Conservation (phyloP, 2,113 vertebrate species). For the Takifugu bimaculatus region DNA sequence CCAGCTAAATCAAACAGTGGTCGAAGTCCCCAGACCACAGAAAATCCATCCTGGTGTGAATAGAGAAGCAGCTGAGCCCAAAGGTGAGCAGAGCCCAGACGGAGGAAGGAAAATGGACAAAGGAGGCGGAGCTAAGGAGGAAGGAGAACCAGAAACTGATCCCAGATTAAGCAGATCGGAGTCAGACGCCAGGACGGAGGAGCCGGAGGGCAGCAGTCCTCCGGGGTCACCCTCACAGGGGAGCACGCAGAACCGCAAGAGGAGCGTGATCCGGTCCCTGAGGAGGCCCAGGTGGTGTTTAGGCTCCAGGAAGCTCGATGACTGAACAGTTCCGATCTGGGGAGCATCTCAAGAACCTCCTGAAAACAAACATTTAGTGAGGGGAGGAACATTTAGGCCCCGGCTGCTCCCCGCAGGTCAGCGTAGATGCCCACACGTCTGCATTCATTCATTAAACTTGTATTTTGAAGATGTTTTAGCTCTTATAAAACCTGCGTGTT, state of each 20-base stretch:
- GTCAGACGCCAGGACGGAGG: not conserved
- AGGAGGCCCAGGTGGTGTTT: constrained; percentile 65
- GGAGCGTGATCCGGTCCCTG: constrained; percentile 52
- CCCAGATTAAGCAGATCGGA: constrained; percentile 11
- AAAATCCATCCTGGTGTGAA: not conserved
- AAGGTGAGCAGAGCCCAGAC: constrained; percentile 7
- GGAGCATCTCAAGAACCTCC: too few relatives aligned
- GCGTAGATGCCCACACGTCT: too few relatives aligned
- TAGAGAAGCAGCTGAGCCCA: not conserved
- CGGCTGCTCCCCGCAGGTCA: too few relatives aligned
- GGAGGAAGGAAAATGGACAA: not conserved
- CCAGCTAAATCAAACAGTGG: constrained; percentile 16
- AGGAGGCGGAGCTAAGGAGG: constrained; percentile 12
- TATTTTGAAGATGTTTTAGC: too few relatives aligned
- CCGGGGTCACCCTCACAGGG: constrained; percentile 12
- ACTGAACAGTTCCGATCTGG: constrained; percentile 24
- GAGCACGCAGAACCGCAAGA: constrained; percentile 37
- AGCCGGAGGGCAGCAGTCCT: constrained; percentile 19
- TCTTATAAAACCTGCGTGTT: too few relatives aligned
- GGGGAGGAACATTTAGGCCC: too few relatives aligned
- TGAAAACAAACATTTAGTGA: too few relatives aligned
- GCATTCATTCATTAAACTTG: too few relatives aligned
- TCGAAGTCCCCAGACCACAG: constrained; percentile 18
- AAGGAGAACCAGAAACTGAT: constrained; percentile 2
- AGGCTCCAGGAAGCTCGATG: constrained; percentile 46